phyloP scores from a whole-genome alignment of 2,888 invertebrate species.

The Philaethria dido region DNA sequence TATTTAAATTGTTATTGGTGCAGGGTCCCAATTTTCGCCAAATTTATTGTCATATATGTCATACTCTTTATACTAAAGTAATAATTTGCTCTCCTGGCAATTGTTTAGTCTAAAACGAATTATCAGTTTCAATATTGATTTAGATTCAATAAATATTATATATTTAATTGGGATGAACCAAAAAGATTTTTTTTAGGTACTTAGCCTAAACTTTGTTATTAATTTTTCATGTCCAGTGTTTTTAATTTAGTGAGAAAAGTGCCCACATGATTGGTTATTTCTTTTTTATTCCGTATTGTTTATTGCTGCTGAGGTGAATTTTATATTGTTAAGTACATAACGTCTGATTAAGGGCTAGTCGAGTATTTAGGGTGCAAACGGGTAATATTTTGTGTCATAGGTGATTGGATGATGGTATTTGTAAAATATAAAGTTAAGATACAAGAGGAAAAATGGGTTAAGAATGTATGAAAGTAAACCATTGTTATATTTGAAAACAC shows the following conservation, averaged over 20 bases:
- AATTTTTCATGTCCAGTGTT: not conserved
- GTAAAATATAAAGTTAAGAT: not conserved
- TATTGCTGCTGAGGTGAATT: not conserved
- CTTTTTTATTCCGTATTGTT: not conserved
- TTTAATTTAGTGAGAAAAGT: not conserved
- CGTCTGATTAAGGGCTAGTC: constrained; percentile 19
- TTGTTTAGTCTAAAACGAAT: not conserved
- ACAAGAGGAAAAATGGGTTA: not conserved
- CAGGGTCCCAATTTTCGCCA: no score
- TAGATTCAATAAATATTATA: not conserved
- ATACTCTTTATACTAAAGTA: no score
- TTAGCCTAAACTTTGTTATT: not conserved
- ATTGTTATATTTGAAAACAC: not conserved
- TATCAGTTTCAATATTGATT: not conserved
- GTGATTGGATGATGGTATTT: not conserved
- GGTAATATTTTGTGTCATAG: constrained; percentile 16
- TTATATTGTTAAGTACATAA: not conserved
- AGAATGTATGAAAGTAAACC: not conserved
- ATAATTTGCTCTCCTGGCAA: no score
- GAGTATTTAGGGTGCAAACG: constrained; percentile 16
- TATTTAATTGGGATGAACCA: not conserved
- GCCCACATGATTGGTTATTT: not conserved
- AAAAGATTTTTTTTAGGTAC: not conserved
- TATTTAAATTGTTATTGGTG: not conserved
- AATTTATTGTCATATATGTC: no score